Percentiles rank a stretch among this genome's conserved stretches.
Conservation (phyloP, 2,113 vertebrate species). For the Cyphomyrus discorhynchus region DNA sequence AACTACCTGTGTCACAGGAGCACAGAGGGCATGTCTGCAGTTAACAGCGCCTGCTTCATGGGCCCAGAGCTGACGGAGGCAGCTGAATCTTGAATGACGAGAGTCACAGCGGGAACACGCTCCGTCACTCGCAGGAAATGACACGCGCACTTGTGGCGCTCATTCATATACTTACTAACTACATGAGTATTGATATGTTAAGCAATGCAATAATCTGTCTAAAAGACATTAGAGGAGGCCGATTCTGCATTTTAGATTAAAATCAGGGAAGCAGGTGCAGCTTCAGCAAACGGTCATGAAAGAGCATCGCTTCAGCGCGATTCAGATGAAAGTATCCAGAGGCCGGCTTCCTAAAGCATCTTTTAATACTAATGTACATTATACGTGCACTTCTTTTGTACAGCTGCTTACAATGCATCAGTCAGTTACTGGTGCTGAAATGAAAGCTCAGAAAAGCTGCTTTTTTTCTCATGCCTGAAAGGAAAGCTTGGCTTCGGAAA, state of each 20-base stretch:
- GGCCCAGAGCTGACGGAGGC: background rate
- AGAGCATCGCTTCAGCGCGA: background rate
- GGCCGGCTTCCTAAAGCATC: background rate
- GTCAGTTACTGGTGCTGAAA: conserved; percentile 6
- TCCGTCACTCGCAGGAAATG: background rate
- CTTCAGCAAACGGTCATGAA: background rate
- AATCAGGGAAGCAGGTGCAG: conserved; percentile 2
- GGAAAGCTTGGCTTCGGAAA: background rate
- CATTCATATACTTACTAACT: background rate
- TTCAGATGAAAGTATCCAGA: conserved; percentile 13
- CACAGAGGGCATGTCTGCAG: background rate
- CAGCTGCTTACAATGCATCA: conserved; percentile 6
- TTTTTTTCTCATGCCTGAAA: conserved; percentile 15
- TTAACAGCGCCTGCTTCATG: background rate
- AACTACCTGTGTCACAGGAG: background rate
- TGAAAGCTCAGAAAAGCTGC: conserved; percentile 3
- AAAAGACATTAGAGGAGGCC: background rate
- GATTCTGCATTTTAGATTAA: conserved; percentile 5
- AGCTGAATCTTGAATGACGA: background rate
- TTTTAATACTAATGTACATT: conserved; percentile 9
- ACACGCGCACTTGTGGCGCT: background rate
- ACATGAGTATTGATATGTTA: conserved; percentile 9
- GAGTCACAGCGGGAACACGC: background rate
- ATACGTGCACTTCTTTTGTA: conserved; percentile 4
- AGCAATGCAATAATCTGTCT: background rate